Evolutionary conservation across 2,888 invertebrate species (phyloP).

Genomic region (Ashinkailepas kermadecensis): DNA sequence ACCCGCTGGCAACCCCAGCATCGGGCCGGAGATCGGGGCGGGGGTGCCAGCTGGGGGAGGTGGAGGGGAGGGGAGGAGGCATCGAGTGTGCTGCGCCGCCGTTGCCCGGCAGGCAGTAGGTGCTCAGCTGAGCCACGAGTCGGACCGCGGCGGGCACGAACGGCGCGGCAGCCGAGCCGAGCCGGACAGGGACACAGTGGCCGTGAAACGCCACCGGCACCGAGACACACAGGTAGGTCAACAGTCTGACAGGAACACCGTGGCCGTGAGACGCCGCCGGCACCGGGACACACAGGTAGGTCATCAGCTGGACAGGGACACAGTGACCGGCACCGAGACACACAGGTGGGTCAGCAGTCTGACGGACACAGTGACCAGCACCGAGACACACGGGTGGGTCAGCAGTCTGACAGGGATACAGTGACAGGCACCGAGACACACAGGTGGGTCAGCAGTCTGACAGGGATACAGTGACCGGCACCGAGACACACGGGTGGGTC

Average conservation of each 20-base stretch:
- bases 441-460: no score
- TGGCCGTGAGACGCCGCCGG: neutral
- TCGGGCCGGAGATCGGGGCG: neutral
- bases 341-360: neutral
- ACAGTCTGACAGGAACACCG: neutral
- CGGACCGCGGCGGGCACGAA: neutral
- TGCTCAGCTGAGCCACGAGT: neutral
- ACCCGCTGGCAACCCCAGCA: neutral
- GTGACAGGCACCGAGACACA: no score
- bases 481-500: no score
- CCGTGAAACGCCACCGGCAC: neutral
- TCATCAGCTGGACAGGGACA: neutral
- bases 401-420: no score
- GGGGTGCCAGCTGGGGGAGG: neutral
- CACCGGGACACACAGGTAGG: neutral
- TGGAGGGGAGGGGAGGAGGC: no score
- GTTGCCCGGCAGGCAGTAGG: neutral
- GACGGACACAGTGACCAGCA: neutral
- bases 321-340: neutral
- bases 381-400: no score
- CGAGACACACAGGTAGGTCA: neutral
- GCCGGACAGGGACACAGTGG: neutral
- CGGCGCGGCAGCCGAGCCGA: no score
- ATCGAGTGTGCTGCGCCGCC: neutral
- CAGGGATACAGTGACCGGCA: no score